Conservation (phyloP, 53 echinoderm and acorn worm species). For the Apostichopus leukothele region DNA sequence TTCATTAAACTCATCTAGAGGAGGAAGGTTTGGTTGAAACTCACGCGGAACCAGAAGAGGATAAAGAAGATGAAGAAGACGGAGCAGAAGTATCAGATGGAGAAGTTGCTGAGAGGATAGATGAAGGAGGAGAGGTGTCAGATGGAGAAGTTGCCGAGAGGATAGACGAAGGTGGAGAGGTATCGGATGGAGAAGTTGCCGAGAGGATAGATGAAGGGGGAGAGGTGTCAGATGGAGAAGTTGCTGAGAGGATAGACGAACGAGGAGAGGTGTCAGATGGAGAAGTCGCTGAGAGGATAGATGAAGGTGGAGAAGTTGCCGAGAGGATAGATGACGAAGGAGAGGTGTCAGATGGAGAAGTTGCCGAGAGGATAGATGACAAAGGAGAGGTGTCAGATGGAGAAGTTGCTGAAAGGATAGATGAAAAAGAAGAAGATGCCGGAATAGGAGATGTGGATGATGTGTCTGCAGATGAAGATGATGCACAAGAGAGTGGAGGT, state of each 20-base stretch:
- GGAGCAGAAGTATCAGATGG: too few species aligned
- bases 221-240: conserved; percentile 13
- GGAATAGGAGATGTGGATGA: conserved; percentile 42
- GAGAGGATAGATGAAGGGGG: not conserved
- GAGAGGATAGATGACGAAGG: not conserved
- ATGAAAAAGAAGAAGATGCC: conserved; percentile 48
- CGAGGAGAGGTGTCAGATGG: not conserved
- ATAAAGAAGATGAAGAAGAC: not conserved
- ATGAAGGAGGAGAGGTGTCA: too few species aligned
- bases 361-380: too few species aligned
- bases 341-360: not conserved
- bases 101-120: too few species aligned
- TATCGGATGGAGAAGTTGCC: not conserved
- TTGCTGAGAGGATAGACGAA: not conserved
- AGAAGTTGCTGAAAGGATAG: conserved; percentile 25
- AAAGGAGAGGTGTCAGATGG: not conserved
- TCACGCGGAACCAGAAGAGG: not conserved
- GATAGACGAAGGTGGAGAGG: not conserved
- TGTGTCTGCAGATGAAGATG: conserved; percentile 44
- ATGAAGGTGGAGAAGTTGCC: conserved; percentile 37
- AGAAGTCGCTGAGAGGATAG: conserved; percentile 1
- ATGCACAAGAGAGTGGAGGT: conserved; percentile 37
- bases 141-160: too few species aligned
- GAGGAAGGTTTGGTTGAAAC: not conserved
- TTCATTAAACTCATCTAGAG: not conserved